Evolutionary conservation across 1,140 invertebrate species (phyloP).

Genomic region (Danaus plexippus): DNA sequence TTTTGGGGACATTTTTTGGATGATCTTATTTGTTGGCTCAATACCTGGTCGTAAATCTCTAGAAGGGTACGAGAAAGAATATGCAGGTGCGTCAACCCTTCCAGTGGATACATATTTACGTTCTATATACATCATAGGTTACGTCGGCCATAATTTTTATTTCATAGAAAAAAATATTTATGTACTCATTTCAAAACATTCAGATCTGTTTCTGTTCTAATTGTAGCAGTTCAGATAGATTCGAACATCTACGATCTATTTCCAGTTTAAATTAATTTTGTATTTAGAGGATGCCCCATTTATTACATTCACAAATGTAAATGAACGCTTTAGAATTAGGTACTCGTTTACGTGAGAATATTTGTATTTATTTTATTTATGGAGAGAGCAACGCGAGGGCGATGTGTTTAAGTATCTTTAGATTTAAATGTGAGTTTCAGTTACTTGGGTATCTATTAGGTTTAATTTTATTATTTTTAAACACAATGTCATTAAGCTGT

Average conservation of each 20-base stretch:
- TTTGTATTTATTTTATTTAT: conserved; percentile 72
- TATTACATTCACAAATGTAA: conserved; percentile 70
- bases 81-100: conserved; percentile 65
- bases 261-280: conserved; percentile 50
- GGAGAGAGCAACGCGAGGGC: conserved; percentile 57
- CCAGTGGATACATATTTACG: conserved; percentile 23
- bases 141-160: conserved; percentile 4
- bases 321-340: conserved; percentile 62
- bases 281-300: conserved; percentile 65
- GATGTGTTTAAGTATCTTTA: conserved; percentile 68
- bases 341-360: conserved; percentile 69
- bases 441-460: conserved; percentile 58
- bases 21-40: conserved; percentile 66
- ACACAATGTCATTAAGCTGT: too few relatives aligned
- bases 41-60: conserved; percentile 65
- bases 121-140: conserved; percentile 1
- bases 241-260: conserved; percentile 28
- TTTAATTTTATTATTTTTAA: conserved; percentile 55
- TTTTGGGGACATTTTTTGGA: conserved; percentile 60
- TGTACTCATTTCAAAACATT: conserved; percentile 17
- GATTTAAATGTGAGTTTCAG: conserved; percentile 60
- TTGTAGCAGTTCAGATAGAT: conserved; percentile 22
- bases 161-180: conserved; percentile 12
- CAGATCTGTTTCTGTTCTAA: conserved; percentile 22
- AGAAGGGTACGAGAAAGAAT: conserved; percentile 45